Evolutionary conservation across 2,888 invertebrate genomes (phyloP).

Genomic region (Campoletis raptor): DNA sequence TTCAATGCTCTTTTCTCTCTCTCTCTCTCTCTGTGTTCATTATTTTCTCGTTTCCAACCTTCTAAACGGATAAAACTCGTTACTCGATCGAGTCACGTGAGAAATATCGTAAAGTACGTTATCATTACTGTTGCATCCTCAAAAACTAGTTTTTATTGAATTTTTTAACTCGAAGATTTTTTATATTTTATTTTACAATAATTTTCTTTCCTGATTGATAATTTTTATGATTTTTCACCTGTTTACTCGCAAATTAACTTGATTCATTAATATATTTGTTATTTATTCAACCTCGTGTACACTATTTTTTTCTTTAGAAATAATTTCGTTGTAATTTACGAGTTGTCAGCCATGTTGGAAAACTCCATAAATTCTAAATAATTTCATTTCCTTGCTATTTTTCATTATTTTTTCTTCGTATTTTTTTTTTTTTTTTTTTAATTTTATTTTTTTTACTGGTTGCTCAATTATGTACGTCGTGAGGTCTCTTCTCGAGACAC

Average conservation of each 20-base stretch:
- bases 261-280: not conserved
- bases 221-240: not conserved
- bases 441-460: not conserved
- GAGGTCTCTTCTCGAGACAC: not conserved
- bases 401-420: not conserved
- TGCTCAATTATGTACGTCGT: not conserved
- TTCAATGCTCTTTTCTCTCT: not conserved
- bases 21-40: conserved; percentile 7
- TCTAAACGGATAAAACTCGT: conserved; percentile 21
- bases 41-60: conserved; percentile 24
- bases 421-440: not conserved
- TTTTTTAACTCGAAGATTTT: not conserved
- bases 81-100: conserved; percentile 27
- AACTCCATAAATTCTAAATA: not conserved
- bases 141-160: not conserved
- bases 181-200: not conserved
- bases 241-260: not conserved
- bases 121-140: not conserved
- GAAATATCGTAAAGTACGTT: not conserved
- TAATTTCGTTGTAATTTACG: not conserved
- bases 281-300: not conserved
- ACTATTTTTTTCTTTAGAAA: not conserved
- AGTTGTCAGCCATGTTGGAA: no score
- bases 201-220: not conserved
- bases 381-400: not conserved